Conservation (phyloP, 2,113 vertebrate species). For the Tyto alba region DNA sequence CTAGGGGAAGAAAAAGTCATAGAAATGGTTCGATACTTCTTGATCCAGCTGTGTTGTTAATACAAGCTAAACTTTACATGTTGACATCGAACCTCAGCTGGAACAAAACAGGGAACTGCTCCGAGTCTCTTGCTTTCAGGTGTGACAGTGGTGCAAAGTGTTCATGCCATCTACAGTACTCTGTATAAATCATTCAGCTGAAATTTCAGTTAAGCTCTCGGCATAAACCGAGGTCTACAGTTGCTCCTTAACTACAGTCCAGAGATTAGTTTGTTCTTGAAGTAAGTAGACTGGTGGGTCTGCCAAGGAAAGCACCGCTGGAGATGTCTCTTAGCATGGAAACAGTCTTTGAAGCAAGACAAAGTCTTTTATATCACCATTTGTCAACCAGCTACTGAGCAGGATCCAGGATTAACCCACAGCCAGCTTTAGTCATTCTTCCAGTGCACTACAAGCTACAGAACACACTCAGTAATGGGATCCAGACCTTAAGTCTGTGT, state of each 20-base stretch:
- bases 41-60: background rate
- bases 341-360: background rate
- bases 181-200: background rate
- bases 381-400: background rate
- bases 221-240: background rate
- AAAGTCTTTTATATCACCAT: background rate
- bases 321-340: background rate
- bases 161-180: background rate
- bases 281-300: background rate
- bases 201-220: background rate
- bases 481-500: background rate
- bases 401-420: constrained; percentile 19
- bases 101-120: background rate
- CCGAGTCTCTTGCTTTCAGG: background rate
- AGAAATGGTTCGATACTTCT: background rate
- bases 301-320: background rate
- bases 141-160: background rate
- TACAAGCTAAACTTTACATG: background rate
- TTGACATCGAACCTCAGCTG: background rate
- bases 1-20: background rate
- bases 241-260: background rate
- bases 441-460: background rate
- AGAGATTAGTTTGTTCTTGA: constrained; percentile 16
- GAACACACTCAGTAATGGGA: background rate
- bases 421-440: background rate